Evolutionary conservation across 2,113 vertebrate genomes (phyloP), one percentile per base, ranked within the genome.

Genomic region (Taurulus bubalis): DNA sequence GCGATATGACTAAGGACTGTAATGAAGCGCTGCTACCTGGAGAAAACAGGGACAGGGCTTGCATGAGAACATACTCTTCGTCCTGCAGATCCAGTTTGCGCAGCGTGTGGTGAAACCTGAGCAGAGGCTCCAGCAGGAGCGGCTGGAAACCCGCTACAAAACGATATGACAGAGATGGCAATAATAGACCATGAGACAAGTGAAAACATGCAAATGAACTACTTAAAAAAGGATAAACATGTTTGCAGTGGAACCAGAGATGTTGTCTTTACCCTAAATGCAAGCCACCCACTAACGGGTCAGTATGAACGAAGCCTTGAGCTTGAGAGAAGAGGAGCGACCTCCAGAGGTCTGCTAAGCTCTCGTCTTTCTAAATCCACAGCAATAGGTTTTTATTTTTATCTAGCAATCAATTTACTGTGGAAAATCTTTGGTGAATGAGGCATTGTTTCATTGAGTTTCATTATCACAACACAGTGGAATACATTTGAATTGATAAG

Each of bases 91-190:
- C 83, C 26, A 96, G 92, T 18, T 83, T 92, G 65, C 82, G 87
- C 71, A 97, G 83, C 0, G 84, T 5, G 83, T 90, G 85, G 51
- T 97, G 97, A 82, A 97, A 97, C 69, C 84, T 95, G 55, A 96
- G 88, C 68, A 96, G 22, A 0, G 93, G 89, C 60, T 97, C 96
- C 85, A 97, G 51, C 40, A 95, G 95, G 3, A 96, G 89, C 24
- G 85, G 89, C 83, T 94, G 96, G 85, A 98, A 96, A 0, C 97
- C 96, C 0, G 75, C 96, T 97, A 82, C 8, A 73, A 62, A 7
- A 56, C 45, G 16, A 18, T 36, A 63, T 34, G 47, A 69, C 6
- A 55, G 45, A 63, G 30, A 34, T 11, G 58, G 24, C 15, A 53
- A 28, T 8, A 8, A 47, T 5, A 30, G 14, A 67, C 8, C 26